Conservation (phyloP, 2,797 vertebrate genomes). For the Pipistrellus kuhlii region DNA sequence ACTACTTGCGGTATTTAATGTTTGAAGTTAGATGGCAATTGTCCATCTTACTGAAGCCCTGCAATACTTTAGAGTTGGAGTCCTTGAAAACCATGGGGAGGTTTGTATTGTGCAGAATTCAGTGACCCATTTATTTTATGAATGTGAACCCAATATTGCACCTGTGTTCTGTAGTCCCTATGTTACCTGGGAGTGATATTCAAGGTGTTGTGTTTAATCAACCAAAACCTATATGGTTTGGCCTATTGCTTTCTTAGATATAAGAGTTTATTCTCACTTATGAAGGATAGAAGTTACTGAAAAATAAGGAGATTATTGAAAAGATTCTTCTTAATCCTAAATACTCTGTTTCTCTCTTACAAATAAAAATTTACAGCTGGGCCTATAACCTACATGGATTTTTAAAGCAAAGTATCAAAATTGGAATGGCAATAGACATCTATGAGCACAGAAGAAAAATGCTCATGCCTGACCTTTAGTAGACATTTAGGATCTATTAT, state of each 20-base stretch:
- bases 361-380: constrained; percentile 27
- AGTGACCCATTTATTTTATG: constrained; percentile 64
- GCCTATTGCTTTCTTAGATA: constrained; percentile 26
- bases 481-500: constrained; percentile 9
- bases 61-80: background rate
- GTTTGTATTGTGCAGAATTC: constrained; percentile 54
- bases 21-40: background rate
- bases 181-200: constrained; percentile 58
- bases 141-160: constrained; percentile 50
- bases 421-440: background rate
- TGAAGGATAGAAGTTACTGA: constrained; percentile 10
- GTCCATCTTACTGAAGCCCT: background rate
- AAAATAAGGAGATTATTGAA: background rate
- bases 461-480: background rate
- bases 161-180: background rate
- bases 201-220: constrained; percentile 62
- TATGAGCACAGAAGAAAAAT: background rate
- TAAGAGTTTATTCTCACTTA: constrained; percentile 49
- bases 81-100: constrained; percentile 60
- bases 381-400: background rate
- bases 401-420: constrained; percentile 25
- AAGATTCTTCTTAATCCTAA: constrained; percentile 1
- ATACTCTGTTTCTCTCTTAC: background rate
- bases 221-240: constrained; percentile 59
- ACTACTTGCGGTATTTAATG: background rate